phyloP scores from a whole-genome alignment of 2,113 vertebrate genomes.

The Diadophis punctatus region DNA sequence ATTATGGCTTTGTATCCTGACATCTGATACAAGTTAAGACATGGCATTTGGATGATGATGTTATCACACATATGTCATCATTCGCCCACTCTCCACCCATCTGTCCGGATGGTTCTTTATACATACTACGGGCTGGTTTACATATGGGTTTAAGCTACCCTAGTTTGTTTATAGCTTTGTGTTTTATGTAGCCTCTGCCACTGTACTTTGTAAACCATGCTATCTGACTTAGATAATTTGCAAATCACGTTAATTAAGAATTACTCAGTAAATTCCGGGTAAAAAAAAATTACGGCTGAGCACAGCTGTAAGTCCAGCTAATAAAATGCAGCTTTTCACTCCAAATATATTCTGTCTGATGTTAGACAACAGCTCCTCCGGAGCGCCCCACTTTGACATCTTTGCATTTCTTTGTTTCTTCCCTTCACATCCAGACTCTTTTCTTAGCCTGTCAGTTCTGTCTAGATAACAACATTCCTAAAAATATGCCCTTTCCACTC shows the following conservation, averaged over 20 bases:
- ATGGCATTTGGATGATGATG: neutral
- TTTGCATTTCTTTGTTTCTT: neutral
- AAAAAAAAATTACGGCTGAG: neutral
- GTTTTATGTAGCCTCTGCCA: neutral
- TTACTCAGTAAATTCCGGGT: neutral
- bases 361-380: neutral
- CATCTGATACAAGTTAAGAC: neutral
- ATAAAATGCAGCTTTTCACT: neutral
- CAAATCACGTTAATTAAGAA: neutral
- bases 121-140: neutral
- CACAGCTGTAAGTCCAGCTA: neutral
- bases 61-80: neutral
- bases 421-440: neutral
- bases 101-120: neutral
- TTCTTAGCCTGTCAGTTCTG: conserved; percentile 6
- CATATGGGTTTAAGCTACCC: neutral
- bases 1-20: neutral
- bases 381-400: neutral
- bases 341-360: neutral
- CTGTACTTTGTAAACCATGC: neutral
- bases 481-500: neutral
- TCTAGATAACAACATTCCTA: neutral
- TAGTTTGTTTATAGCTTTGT: neutral
- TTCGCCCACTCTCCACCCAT: neutral
- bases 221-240: neutral